phyloP scores from a whole-genome alignment of 2,113 vertebrate genomes.

The Herpailurus yagouaroundi region DNA sequence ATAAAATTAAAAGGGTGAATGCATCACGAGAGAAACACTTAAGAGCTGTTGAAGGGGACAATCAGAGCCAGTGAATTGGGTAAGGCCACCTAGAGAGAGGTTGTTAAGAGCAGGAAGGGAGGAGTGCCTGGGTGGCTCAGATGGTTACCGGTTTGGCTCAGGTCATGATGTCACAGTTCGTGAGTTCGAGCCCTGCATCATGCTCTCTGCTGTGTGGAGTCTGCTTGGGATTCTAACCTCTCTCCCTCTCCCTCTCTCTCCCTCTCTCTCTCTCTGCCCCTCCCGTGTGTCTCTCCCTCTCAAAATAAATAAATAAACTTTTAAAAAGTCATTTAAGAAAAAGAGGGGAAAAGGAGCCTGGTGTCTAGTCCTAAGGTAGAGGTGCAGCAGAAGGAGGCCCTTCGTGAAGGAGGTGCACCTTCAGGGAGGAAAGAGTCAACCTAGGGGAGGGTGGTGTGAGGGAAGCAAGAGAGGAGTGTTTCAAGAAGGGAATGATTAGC shows the following conservation, averaged over 20 bases:
- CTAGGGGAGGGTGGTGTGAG: not conserved
- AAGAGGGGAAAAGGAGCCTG: not conserved
- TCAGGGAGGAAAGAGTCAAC: not conserved
- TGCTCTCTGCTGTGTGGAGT: too few species aligned
- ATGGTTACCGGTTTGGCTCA: too few species aligned
- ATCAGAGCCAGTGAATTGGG: not conserved
- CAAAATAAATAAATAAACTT: too few species aligned
- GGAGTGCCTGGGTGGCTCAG: too few species aligned
- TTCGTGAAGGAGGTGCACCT: not conserved
- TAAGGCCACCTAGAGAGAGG: not conserved
- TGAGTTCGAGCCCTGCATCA: too few species aligned
- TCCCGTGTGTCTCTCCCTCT: too few species aligned
- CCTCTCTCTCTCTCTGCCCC: too few species aligned
- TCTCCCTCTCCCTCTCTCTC: too few species aligned
- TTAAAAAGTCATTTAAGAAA: too few species aligned
- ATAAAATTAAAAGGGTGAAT: not conserved
- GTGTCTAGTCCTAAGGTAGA: too few species aligned
- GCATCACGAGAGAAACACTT: not conserved
- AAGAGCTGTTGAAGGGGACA: accelerated
- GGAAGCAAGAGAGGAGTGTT: not conserved
- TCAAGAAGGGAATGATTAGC: not conserved
- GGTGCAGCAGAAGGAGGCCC: not conserved
- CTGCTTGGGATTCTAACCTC: too few species aligned
- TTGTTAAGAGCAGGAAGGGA: not conserved
- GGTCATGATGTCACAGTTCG: too few species aligned